Conservation (phyloP, 2,113 vertebrate species). For the Tetrax tetrax region DNA sequence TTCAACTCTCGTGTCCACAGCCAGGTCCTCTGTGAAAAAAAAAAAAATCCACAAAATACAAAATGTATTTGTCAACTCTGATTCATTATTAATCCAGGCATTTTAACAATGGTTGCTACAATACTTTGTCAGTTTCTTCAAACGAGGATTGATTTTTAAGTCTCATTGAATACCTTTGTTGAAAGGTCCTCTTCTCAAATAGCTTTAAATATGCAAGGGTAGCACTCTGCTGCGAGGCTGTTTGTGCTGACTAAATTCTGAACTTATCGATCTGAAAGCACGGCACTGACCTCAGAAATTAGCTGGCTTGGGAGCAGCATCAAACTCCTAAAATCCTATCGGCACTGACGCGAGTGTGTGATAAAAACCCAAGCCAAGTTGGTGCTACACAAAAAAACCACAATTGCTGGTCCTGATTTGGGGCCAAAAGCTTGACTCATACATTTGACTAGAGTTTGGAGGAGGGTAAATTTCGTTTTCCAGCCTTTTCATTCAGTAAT, state of each 20-base stretch:
- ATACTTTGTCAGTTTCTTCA: neutral
- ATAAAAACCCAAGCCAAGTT: neutral
- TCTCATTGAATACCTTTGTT: conserved; percentile 23
- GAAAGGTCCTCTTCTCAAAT: conserved; percentile 42
- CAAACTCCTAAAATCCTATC: neutral
- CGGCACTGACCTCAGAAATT: conserved; percentile 25
- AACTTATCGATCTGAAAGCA: neutral
- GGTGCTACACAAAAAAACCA: neutral
- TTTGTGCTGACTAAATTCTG: conserved; percentile 52
- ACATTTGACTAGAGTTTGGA: neutral
- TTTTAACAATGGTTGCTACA: neutral
- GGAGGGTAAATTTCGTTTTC: neutral
- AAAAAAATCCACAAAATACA: neutral
- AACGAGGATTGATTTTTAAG: conserved; percentile 42
- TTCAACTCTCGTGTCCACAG: neutral
- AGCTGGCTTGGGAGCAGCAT: neutral
- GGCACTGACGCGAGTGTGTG: neutral
- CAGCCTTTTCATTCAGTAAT: conserved; percentile 10
- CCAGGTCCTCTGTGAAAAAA: neutral
- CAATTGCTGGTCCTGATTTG: neutral
- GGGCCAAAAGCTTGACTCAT: conserved; percentile 29
- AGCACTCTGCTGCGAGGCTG: neutral
- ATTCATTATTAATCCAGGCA: neutral
- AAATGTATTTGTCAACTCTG: neutral
- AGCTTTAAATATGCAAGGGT: conserved; percentile 41